These are phyloP conservation scores for Ganaspis brasiliensis DNA, from an alignment of 2,888 invertebrate genomes.

Conservation along the genomic window DNA sequence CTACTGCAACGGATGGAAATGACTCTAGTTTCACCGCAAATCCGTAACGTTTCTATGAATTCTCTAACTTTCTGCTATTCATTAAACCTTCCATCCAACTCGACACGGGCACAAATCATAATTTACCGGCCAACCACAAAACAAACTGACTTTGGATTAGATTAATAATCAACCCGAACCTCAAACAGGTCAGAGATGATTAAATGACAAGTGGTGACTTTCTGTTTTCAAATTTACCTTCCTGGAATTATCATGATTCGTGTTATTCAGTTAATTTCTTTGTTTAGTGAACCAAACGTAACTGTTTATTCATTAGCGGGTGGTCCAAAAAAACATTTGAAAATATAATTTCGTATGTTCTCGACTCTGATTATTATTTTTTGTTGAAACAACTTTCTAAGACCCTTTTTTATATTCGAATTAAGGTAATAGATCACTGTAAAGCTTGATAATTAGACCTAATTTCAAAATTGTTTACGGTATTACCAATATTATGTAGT, in stretches of 20 bases:
- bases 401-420: too few relatives aligned
- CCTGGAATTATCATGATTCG: background rate
- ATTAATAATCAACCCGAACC: conserved; percentile 27
- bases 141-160: conserved; percentile 29
- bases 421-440: too few relatives aligned
- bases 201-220: conserved; percentile 22
- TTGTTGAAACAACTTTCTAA: too few relatives aligned
- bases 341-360: too few relatives aligned
- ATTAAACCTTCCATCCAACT: conserved; percentile 24
- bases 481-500: too few relatives aligned
- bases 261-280: too few relatives aligned
- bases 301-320: too few relatives aligned
- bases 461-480: too few relatives aligned
- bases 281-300: conserved; percentile 33
- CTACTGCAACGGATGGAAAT: conserved; percentile 27
- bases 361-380: too few relatives aligned
- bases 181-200: conserved; percentile 18
- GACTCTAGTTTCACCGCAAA: conserved; percentile 32
- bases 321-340: too few relatives aligned
- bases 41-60: conserved; percentile 10
- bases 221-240: background rate
- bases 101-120: conserved; percentile 9
- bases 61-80: conserved; percentile 36
- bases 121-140: background rate
- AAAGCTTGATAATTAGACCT: too few relatives aligned